phyloP scores from a whole-genome alignment of 2,888 invertebrate species.

The Harpagoxenus sublaevis region DNA sequence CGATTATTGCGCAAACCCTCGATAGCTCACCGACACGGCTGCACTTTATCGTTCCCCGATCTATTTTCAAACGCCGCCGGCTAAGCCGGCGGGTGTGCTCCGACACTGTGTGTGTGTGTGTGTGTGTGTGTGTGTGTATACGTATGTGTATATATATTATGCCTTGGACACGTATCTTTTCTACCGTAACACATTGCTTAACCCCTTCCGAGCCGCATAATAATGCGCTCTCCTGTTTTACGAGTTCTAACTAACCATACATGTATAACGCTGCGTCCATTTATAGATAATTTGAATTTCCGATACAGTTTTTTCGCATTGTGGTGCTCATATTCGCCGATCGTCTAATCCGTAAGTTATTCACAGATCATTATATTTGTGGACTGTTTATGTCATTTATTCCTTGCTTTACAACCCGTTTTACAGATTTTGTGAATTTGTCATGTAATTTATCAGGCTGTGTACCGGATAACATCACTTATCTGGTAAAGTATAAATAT shows the following conservation, averaged over 20 bases:
- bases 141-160: slow-evolving; percentile 15
- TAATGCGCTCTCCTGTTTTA: slow-evolving; percentile 39
- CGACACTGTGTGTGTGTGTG: slow-evolving; percentile 5
- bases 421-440: background rate
- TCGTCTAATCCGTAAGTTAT: background rate
- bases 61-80: slow-evolving; percentile 69
- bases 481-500: slow-evolving; percentile 43
- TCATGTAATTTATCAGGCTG: background rate
- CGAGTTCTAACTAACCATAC: slow-evolving; percentile 17
- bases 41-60: slow-evolving; percentile 71
- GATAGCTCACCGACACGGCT: slow-evolving; percentile 62
- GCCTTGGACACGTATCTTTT: slow-evolving; percentile 36
- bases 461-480: background rate
- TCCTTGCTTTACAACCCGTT: background rate
- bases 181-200: slow-evolving; percentile 49
- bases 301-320: background rate
- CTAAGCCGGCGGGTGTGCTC: slow-evolving; percentile 66
- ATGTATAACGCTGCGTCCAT: background rate
- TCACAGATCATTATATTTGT: background rate
- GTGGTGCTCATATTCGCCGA: background rate
- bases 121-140: background rate
- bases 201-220: slow-evolving; percentile 28
- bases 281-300: slow-evolving; percentile 36
- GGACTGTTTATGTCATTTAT: background rate
- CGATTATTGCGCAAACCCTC: slow-evolving; percentile 71